Evolutionary conservation across 2,113 vertebrate genomes (phyloP).

Genomic region (Rostratula benghalensis): DNA sequence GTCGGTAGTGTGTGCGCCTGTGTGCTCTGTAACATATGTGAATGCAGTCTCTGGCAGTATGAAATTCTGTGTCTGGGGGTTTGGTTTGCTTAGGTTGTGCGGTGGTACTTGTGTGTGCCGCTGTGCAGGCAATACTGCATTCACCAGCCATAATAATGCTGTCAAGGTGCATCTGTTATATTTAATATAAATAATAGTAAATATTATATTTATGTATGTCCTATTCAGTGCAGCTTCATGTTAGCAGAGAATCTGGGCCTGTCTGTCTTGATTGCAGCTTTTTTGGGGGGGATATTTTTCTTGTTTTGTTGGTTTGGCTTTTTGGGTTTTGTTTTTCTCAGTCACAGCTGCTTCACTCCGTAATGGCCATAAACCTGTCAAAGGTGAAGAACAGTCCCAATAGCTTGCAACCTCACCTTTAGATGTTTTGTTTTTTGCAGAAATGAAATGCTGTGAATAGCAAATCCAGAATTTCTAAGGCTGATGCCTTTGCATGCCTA

Average conservation of each 20-base stretch:
- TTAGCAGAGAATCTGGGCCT: background rate
- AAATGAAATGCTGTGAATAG: background rate
- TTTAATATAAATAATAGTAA: background rate
- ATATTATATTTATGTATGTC: background rate
- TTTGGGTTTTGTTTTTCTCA: background rate
- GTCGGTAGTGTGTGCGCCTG: background rate
- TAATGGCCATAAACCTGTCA: background rate
- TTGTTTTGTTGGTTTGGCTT: background rate
- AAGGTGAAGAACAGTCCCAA: background rate
- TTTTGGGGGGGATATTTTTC: background rate
- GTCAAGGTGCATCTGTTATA: background rate
- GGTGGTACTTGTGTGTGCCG: background rate
- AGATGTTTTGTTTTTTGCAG: conserved; percentile 4
- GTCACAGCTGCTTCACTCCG: background rate
- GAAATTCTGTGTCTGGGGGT: background rate
- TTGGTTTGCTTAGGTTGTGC: background rate
- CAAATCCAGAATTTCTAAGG: conserved; percentile 17
- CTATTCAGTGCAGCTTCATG: background rate
- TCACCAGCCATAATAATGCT: background rate
- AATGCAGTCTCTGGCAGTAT: background rate
- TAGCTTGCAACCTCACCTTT: background rate
- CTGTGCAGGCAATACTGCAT: background rate
- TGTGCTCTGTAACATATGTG: background rate
- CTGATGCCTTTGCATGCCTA: background rate
- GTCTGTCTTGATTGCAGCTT: background rate